Evolutionary conservation across 1,140 invertebrate species (phyloP).

Genomic region (Melipona quadrifasciata): DNA sequence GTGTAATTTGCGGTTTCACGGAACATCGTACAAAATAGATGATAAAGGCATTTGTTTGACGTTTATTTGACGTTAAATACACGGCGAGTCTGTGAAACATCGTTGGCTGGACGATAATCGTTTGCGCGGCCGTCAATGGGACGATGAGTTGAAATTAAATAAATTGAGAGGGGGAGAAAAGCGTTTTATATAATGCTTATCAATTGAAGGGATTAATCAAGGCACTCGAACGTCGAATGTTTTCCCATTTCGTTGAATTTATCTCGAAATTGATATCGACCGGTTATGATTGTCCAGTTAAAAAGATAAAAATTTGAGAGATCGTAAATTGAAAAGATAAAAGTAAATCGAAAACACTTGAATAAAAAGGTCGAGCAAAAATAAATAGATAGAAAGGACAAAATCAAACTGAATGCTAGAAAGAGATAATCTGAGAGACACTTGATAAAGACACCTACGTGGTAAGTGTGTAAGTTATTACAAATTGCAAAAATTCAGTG

Average conservation of each 20-base stretch:
- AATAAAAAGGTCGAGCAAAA: too few relatives aligned
- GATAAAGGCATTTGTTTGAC: background rate
- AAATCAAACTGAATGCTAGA: too few relatives aligned
- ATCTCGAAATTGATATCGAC: background rate
- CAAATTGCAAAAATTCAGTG: too few relatives aligned
- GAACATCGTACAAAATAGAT: background rate
- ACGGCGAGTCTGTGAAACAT: background rate
- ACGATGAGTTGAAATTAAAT: background rate
- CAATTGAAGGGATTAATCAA: too few relatives aligned
- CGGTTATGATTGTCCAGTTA: too few relatives aligned
- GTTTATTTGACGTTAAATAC: background rate
- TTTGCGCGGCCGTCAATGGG: background rate
- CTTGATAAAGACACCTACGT: too few relatives aligned
- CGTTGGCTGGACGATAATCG: background rate
- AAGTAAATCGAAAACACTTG: too few relatives aligned
- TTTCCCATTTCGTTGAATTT: background rate
- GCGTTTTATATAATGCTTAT: background rate
- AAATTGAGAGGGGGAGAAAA: background rate
- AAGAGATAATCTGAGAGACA: too few relatives aligned
- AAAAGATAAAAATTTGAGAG: too few relatives aligned
- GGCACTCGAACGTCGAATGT: background rate
- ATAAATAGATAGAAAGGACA: too few relatives aligned
- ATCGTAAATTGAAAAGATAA: too few relatives aligned
- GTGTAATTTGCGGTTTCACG: background rate
- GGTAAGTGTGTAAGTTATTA: too few relatives aligned